Percentiles rank a stretch among this genome's conserved stretches.
phyloP scores from a whole-genome alignment of 2,113 vertebrate species.

The Rhipidura dahli region DNA sequence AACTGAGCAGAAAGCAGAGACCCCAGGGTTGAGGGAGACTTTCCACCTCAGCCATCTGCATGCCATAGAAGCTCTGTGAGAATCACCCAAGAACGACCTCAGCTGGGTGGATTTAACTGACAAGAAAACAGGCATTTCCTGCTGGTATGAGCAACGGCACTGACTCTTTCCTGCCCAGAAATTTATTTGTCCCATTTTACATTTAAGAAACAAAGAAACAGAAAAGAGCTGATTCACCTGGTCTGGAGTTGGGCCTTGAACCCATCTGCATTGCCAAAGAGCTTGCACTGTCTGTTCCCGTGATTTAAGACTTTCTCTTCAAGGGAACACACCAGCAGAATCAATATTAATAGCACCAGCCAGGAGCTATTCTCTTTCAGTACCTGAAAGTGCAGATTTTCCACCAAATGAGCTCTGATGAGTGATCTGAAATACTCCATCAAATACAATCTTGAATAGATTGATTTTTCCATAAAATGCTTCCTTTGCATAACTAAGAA shows the following conservation, averaged over 20 bases:
- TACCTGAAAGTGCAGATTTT: background rate
- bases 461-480: background rate
- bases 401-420: background rate
- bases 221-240: background rate
- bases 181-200: background rate
- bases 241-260: background rate
- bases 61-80: background rate
- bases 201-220: background rate
- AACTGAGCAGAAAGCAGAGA: background rate
- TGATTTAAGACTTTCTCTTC: background rate
- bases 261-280: background rate
- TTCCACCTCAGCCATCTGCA: background rate
- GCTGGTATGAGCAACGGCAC: background rate
- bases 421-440: background rate
- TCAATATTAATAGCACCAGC: background rate
- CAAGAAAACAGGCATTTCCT: background rate
- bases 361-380: background rate
- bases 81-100: background rate
- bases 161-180: background rate
- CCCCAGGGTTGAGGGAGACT: background rate
- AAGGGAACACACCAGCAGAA: background rate
- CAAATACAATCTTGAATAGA: background rate
- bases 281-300: fast-evolving
- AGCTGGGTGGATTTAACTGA: background rate
- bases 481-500: background rate